phyloP scores from a whole-genome alignment of 2,113 vertebrate genomes.

The Anhinga anhinga region DNA sequence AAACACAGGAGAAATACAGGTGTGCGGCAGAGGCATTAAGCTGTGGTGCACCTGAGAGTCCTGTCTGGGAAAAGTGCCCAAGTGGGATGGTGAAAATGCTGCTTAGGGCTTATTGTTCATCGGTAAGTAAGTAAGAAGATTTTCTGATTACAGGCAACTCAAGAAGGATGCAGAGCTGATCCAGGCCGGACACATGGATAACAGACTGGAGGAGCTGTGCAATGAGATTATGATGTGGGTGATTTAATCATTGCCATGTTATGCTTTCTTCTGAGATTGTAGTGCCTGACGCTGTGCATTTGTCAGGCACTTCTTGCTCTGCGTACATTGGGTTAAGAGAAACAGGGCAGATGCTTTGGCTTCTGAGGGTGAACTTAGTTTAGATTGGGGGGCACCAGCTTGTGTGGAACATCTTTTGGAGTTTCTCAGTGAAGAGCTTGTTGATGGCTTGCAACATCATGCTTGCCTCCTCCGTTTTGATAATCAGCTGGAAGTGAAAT shows the following conservation, averaged over 20 bases:
- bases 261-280: background rate
- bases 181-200: constrained; percentile 93
- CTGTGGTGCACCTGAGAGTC: background rate
- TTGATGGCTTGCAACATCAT: background rate
- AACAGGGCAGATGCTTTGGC: background rate
- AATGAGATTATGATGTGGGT: constrained; percentile 89
- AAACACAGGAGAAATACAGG: constrained; percentile 98
- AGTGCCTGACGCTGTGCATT: background rate
- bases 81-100: background rate
- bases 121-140: background rate
- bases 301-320: background rate
- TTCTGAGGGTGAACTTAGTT: background rate
- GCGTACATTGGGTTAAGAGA: background rate
- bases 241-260: constrained; percentile 30
- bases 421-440: background rate
- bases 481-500: background rate
- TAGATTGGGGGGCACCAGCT: background rate
- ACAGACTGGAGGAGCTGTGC: constrained; percentile 92
- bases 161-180: constrained; percentile 97
- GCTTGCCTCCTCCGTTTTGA: background rate
- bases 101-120: background rate
- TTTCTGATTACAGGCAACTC: constrained; percentile 82
- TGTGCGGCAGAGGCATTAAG: constrained; percentile 20
- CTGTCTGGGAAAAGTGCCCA: background rate
- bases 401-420: background rate